These are phyloP conservation scores for Cinara cedri DNA, from an alignment of 2,888 invertebrate species.

Conservation along the genomic window DNA sequence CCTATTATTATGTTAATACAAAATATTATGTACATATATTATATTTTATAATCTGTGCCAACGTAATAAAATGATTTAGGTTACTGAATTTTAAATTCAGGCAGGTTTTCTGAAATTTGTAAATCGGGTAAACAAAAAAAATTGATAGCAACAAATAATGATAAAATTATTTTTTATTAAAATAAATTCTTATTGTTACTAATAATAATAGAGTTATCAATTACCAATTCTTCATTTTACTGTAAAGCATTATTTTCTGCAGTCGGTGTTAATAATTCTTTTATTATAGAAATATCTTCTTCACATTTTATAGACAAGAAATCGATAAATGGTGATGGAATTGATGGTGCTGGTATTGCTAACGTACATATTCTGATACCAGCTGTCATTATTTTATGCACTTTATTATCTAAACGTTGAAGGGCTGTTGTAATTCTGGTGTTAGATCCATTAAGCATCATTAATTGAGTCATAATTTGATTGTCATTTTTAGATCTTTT, in stretches of 20 bases:
- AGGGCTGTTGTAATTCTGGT: background rate
- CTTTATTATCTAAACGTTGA: background rate
- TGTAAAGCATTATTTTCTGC: background rate
- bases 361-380: background rate
- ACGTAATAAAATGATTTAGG: too few species aligned
- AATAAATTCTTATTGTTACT: too few species aligned
- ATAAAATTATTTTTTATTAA: too few species aligned
- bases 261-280: background rate
- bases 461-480: background rate
- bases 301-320: background rate
- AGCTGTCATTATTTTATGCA: background rate
- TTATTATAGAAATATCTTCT: background rate
- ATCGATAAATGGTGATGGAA: background rate
- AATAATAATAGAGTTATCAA: constrained; percentile 1
- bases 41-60: too few species aligned
- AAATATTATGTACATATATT: too few species aligned
- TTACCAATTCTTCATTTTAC: background rate
- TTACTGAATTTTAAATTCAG: too few species aligned
- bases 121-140: too few species aligned
- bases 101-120: too few species aligned
- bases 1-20: too few species aligned
- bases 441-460: background rate
- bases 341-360: background rate
- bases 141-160: too few species aligned
- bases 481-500: background rate